Evolutionary conservation across 2,888 invertebrate species (phyloP), one percentile per base, ranked within the genome.

Genomic region (Xestia c-nigrum): DNA sequence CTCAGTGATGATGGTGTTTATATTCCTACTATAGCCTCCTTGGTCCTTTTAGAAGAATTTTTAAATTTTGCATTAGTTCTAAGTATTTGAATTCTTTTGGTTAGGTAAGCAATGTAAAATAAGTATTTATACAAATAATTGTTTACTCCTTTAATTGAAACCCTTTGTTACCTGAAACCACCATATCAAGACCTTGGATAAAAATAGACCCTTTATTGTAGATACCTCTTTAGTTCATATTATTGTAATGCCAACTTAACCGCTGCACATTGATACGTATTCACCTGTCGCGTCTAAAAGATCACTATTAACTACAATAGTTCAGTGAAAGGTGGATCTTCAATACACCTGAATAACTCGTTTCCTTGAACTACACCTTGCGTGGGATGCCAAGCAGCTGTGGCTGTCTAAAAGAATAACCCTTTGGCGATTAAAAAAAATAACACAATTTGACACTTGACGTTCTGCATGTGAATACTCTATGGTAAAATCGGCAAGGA

Each of bases 291-390:
- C 1, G 19, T 63, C 5, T 65, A 77, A 78, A 78, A 84, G 61
- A 74, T 78, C 78, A 55, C 64, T 75, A 64, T 52, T 67, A n/a
- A 74, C 57, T 76, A 81, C 81, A 85, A 84, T 78, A 68, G 70
- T 70, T 12, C 19, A 81, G 82, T 68, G 81, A 84, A 84, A 85
- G 82, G 85, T 81, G 86, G 52, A 69, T 47, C 61, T 61, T 69
- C 14, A 43, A 47, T 19, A 57, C 81, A 79, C 74, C 85, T 82
- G 82, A 85, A 66, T n/a, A 83, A 84, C 83, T 63, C 4, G 84
- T 84, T 85, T 71, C 55, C 67, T 74, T 55, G 38, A 59, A n/a
- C 31, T 40, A 69, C 84, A 84, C 84, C 84, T 84, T 84, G 77
- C 72, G 38, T 59, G 57, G 67, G n/a, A 66, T 40, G 40, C n/a